Evolutionary conservation across 2,797 vertebrate genomes (phyloP).

Genomic region (Tolypeutes matacus): DNA sequence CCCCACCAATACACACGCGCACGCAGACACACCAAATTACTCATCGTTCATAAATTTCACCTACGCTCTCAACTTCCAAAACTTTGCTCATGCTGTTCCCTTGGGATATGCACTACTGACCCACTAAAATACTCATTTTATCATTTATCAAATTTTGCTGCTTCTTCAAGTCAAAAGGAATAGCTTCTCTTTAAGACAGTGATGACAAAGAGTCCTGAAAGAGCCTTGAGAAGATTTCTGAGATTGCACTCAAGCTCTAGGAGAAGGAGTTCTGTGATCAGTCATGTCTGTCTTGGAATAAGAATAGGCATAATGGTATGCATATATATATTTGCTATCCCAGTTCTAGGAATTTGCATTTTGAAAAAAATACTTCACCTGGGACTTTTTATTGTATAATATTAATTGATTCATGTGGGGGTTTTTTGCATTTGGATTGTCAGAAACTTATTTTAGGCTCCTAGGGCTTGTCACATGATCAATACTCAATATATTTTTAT

Average conservation of each 20-base stretch:
- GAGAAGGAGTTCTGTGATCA: constrained; percentile 6
- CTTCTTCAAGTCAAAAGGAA: constrained; percentile 47
- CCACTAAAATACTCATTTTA: not conserved
- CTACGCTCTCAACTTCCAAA: not conserved
- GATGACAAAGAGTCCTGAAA: not conserved
- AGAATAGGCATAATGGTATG: not conserved
- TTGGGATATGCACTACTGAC: not conserved
- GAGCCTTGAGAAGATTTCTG: not conserved
- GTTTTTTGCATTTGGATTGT: constrained; percentile 40
- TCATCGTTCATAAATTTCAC: not conserved
- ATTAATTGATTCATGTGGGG: not conserved
- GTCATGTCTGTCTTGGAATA: constrained; percentile 25
- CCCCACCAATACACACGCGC: not conserved
- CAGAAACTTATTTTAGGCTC: not conserved
- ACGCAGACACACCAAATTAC: not conserved
- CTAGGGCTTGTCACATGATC: not conserved
- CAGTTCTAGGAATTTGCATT: constrained; percentile 38
- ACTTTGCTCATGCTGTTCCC: not conserved
- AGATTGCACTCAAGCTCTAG: not conserved
- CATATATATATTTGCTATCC: not conserved
- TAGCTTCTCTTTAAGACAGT: not conserved
- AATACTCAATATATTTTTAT: not conserved
- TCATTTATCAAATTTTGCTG: constrained; percentile 3
- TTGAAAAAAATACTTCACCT: constrained; percentile 2
- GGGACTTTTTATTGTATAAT: not conserved